Conservation (phyloP, 2,888 invertebrate species). For the Trisateles emortualis region DNA sequence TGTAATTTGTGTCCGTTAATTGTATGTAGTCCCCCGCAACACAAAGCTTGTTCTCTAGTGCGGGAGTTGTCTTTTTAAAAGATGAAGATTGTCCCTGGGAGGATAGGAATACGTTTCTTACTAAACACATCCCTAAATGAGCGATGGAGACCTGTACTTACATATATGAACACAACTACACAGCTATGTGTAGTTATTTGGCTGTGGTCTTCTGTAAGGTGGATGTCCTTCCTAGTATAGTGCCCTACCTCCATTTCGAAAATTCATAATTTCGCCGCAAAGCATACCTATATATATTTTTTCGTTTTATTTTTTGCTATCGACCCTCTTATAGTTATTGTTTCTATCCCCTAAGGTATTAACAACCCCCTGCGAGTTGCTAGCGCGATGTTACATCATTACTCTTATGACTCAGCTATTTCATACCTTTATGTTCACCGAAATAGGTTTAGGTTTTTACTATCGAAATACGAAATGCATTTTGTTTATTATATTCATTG, state of each 20-base stretch:
- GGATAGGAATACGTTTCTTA: no score
- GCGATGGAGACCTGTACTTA: no score
- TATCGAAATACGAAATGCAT: not conserved
- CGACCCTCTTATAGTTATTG: conserved; percentile 12
- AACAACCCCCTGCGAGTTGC: conserved; percentile 25
- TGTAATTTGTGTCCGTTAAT: no score
- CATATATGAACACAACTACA: no score
- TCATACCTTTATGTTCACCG: conserved; percentile 34
- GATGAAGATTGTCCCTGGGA: no score
- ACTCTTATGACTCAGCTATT: conserved; percentile 61
- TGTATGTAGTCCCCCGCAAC: no score
- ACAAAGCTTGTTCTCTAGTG: no score
- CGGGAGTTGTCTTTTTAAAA: no score
- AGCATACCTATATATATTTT: conserved; percentile 3
- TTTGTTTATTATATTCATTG: not conserved
- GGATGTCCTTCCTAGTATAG: no score
- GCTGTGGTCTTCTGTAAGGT: no score
- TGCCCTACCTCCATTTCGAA: not conserved
- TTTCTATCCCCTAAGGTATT: conserved; percentile 32
- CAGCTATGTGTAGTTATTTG: no score
- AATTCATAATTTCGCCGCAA: conserved; percentile 10
- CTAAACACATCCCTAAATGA: no score
- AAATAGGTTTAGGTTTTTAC: not conserved
- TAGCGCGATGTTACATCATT: conserved; percentile 52
- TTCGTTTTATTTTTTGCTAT: not conserved